These are phyloP conservation scores for Nyctalus aviator DNA, from an alignment of 2,797 vertebrate genomes.

Conservation along the genomic window DNA sequence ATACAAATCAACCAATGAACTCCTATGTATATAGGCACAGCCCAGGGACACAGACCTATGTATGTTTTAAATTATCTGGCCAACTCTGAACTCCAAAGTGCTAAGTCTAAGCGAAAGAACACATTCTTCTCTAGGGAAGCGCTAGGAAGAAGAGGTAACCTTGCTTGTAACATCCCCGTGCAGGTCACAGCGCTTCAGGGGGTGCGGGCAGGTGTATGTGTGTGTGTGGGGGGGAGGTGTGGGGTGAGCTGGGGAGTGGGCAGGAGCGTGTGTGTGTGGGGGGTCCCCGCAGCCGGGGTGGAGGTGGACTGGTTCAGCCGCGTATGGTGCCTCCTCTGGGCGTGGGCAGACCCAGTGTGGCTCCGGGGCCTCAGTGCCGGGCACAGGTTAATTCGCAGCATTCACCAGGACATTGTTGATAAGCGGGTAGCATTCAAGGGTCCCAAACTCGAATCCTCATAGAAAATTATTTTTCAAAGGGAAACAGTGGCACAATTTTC, in stretches of 20 bases:
- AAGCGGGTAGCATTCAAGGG: constrained; percentile 5
- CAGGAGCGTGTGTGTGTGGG: too few relatives aligned
- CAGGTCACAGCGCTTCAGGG: background rate
- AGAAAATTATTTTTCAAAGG: constrained; percentile 44
- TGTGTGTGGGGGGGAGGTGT: too few relatives aligned
- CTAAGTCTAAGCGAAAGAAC: background rate
- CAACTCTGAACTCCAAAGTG: background rate
- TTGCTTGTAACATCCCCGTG: background rate
- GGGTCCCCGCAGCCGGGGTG: too few relatives aligned
- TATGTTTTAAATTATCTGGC: background rate
- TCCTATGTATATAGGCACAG: too few relatives aligned
- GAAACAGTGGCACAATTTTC: constrained; percentile 37
- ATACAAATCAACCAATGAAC: too few relatives aligned
- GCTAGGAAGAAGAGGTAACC: background rate
- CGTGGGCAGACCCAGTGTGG: background rate
- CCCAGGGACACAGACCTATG: background rate
- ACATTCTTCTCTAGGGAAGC: background rate
- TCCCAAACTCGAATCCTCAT: background rate
- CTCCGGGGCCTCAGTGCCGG: constrained; percentile 1
- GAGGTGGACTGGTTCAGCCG: too few relatives aligned
- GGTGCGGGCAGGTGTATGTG: too few relatives aligned
- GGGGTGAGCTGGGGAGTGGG: too few relatives aligned
- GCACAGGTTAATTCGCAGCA: background rate
- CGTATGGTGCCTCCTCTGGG: too few relatives aligned
- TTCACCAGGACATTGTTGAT: constrained; percentile 19